Evolutionary conservation across 2,888 invertebrate species (phyloP).

Genomic region (Thecophora atra): DNA sequence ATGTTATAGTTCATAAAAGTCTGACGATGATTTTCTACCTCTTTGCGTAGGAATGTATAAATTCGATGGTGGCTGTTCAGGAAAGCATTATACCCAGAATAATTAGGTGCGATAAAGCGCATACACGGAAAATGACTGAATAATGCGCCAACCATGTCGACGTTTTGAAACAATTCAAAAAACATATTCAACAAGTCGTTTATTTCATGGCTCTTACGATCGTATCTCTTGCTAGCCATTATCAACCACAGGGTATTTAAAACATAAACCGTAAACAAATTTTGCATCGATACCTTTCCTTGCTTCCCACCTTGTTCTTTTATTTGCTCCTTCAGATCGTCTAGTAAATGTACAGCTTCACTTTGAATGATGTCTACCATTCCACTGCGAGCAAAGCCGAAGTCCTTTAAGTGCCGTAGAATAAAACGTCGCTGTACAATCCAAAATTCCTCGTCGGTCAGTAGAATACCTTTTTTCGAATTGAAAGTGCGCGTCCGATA

Average conservation of each 20-base stretch:
- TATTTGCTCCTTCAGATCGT: slow-evolving; percentile 65
- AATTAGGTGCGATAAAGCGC: slow-evolving; percentile 75
- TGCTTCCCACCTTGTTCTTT: slow-evolving; percentile 64
- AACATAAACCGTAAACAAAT: slow-evolving; percentile 79
- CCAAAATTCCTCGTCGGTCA: slow-evolving; percentile 78
- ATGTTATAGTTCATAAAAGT: slow-evolving; percentile 70
- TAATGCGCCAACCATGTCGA: slow-evolving; percentile 83
- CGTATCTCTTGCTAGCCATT: slow-evolving; percentile 81
- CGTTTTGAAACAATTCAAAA: slow-evolving; percentile 75
- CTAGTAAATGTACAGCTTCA: slow-evolving; percentile 75
- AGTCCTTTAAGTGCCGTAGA: slow-evolving; percentile 79
- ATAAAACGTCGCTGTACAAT: slow-evolving; percentile 81
- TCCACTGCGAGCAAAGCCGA: slow-evolving; percentile 81
- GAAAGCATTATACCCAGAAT: slow-evolving; percentile 81
- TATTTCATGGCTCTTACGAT: slow-evolving; percentile 76
- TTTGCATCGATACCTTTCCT: slow-evolving; percentile 74
- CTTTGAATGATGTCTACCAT: slow-evolving; percentile 78
- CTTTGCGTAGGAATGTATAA: slow-evolving; percentile 77
- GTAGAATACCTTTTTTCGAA: slow-evolving; percentile 74
- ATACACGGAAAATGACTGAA: slow-evolving; percentile 84
- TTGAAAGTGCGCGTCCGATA: slow-evolving; percentile 83
- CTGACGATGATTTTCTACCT: slow-evolving; percentile 76
- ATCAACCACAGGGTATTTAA: slow-evolving; percentile 85
- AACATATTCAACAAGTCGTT: slow-evolving; percentile 74
- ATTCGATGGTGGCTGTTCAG: slow-evolving; percentile 76